Conservation (phyloP, 2,113 vertebrate genomes). For the Empidonax alnorum region DNA sequence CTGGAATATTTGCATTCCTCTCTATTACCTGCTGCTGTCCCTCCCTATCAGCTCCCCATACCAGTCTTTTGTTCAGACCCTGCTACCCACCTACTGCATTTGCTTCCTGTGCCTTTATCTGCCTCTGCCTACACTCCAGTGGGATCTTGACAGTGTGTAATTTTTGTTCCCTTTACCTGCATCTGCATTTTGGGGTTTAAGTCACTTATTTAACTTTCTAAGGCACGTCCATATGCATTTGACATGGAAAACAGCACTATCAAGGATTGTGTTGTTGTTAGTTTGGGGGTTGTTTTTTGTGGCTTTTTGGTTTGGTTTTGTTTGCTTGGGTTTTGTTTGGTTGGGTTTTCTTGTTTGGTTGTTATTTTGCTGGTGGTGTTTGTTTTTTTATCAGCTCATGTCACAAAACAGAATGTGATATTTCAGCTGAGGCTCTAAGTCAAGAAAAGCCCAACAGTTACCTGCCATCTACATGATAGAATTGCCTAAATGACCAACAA, state of each 20-base stretch:
- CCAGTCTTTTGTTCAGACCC: neutral
- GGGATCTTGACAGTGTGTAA: neutral
- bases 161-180: neutral
- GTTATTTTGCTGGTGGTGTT: neutral
- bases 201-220: neutral
- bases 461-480: neutral
- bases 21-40: neutral
- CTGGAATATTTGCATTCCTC: neutral
- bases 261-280: accelerated
- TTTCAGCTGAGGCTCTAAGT: neutral
- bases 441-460: neutral
- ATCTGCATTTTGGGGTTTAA: neutral
- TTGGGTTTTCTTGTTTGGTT: neutral
- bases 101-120: neutral
- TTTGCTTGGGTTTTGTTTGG: neutral
- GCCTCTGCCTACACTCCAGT: neutral
- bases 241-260: neutral
- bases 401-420: neutral
- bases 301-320: neutral
- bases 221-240: neutral
- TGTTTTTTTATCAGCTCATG: neutral
- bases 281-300: neutral
- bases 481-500: neutral
- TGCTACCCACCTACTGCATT: neutral
- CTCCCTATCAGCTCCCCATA: neutral